Conservation (phyloP, 2,113 vertebrate species). For the Bolborhynchus lineola region DNA sequence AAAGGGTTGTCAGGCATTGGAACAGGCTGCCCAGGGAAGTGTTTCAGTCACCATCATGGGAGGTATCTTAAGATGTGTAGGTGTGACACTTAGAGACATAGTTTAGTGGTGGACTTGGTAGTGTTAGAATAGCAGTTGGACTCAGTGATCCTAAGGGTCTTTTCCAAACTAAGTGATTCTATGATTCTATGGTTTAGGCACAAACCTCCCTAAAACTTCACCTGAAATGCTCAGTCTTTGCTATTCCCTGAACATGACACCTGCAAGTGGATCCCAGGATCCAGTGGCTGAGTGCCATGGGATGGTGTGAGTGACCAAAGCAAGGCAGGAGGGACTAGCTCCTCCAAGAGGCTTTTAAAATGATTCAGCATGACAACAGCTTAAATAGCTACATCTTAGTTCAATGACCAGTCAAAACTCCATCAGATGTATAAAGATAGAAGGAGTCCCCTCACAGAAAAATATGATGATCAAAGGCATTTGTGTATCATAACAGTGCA, state of each 20-base stretch:
- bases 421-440: not conserved
- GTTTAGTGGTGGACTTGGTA: not conserved
- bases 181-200: not conserved
- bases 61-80: not conserved
- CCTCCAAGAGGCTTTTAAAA: not conserved
- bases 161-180: not conserved
- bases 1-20: not conserved
- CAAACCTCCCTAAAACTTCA: not conserved
- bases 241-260: not conserved
- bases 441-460: not conserved
- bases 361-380: not conserved
- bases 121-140: not conserved
- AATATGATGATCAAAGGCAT: not conserved
- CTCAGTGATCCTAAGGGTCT: not conserved
- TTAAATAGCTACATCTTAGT: not conserved
- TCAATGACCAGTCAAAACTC: not conserved
- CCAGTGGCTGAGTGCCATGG: fast-evolving
- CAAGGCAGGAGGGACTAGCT: not conserved
- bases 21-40: not conserved
- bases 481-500: not conserved
- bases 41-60: not conserved
- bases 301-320: not conserved
- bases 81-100: not conserved
- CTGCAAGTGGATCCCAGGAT: fast-evolving
- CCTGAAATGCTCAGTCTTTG: not conserved